phyloP scores from a whole-genome alignment of 2,797 vertebrate genomes.

The Macrochelys suwanniensis region DNA sequence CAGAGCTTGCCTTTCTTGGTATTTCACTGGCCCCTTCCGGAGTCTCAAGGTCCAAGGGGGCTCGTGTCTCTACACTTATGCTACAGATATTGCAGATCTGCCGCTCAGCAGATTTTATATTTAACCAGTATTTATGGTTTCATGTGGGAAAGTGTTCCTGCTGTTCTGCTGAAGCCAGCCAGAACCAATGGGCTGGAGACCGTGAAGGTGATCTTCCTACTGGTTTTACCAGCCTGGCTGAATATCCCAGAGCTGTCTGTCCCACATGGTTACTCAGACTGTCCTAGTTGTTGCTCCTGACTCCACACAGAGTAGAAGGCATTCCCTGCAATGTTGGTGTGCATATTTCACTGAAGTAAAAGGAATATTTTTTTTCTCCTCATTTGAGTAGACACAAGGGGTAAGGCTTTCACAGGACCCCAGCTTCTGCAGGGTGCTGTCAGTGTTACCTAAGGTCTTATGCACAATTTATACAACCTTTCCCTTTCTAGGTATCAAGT shows the following conservation, averaged over 20 bases:
- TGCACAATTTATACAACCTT: not conserved
- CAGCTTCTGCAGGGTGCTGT: not conserved
- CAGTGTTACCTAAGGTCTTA: not conserved
- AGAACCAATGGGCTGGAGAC: not conserved
- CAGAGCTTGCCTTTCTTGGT: not conserved
- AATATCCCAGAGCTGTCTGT: accelerated
- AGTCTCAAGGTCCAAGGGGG: not conserved
- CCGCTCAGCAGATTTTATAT: not conserved
- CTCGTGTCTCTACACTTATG: not conserved
- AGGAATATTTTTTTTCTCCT: not conserved
- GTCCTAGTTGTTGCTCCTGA: not conserved
- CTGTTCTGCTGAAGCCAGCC: not conserved
- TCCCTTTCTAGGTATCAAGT: not conserved
- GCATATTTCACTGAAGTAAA: not conserved
- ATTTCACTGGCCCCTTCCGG: accelerated
- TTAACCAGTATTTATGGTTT: not conserved
- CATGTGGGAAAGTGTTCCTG: not conserved
- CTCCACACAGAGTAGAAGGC: not conserved
- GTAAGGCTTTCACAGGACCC: not conserved
- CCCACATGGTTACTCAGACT: not conserved
- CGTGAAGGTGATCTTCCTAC: not conserved
- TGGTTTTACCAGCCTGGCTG: not conserved
- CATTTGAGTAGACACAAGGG: not conserved
- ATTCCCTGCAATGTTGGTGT: not conserved
- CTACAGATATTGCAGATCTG: accelerated